A percentile compares a stretch with the other conserved stretches of the same genome.
Conservation (phyloP, 2,113 vertebrate species). For the Rhagologus leucostigma region DNA sequence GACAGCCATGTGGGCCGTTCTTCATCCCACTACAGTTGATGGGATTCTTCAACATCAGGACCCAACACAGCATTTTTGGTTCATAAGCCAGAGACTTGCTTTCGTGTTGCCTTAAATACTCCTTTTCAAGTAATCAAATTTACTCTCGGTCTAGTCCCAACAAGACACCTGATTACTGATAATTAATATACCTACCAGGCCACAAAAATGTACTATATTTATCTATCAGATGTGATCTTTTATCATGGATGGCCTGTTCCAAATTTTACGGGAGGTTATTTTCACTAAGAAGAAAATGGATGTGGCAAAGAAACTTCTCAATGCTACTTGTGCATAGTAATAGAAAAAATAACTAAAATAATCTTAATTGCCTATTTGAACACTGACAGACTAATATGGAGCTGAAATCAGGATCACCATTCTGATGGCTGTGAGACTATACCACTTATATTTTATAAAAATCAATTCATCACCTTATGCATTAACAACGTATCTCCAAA, state of each 20-base stretch:
- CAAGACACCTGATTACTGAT: not conserved
- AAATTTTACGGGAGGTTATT: not conserved
- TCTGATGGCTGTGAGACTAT: not conserved
- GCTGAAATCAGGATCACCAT: not conserved
- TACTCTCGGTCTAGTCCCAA: not conserved
- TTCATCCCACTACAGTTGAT: not conserved
- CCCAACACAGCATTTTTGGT: not conserved
- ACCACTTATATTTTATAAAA: not conserved
- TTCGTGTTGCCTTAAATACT: not conserved
- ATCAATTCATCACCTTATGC: not conserved
- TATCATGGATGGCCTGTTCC: not conserved
- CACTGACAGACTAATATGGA: not conserved
- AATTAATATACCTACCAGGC: not conserved
- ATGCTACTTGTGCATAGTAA: not conserved
- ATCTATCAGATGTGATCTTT: not conserved
- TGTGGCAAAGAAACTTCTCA: not conserved
- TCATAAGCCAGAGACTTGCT: not conserved
- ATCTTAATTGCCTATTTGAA: not conserved
- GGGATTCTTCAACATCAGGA: not conserved
- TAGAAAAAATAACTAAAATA: not conserved
- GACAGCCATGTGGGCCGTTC: not conserved
- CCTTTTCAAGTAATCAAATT: not conserved
- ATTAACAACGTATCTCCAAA: not conserved
- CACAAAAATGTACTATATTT: not conserved
- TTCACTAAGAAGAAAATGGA: not conserved